These are phyloP conservation scores for Drosophila lacicola DNA, from an alignment of 2,888 invertebrate genomes.

Conservation along the genomic window DNA sequence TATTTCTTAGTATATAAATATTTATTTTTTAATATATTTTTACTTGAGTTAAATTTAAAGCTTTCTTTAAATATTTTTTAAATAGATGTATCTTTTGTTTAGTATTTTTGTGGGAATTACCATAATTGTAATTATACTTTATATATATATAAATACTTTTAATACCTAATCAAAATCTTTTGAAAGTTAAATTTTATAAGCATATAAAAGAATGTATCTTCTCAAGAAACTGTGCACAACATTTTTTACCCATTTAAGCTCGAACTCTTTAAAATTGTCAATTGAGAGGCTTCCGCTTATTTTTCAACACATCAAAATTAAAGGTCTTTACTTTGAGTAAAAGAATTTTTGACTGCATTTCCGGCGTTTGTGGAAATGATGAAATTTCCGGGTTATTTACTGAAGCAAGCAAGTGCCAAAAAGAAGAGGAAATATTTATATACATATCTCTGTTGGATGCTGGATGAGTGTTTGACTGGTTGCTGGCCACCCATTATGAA, in stretches of 20 bases:
- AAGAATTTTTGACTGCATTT: conserved; percentile 59
- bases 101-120: too few species aligned
- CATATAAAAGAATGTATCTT: too few species aligned
- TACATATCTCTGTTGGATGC: neutral
- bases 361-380: conserved; percentile 46
- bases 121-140: too few species aligned
- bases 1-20: too few species aligned
- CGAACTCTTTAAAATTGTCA: conserved; percentile 20
- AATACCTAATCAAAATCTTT: too few species aligned
- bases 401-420: conserved; percentile 56
- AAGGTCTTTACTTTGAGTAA: conserved; percentile 27
- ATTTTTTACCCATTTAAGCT: neutral
- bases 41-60: too few species aligned
- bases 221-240: neutral
- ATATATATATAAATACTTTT: too few species aligned
- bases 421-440: conserved; percentile 7
- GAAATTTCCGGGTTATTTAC: conserved; percentile 52
- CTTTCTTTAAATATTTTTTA: too few species aligned
- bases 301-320: conserved; percentile 1
- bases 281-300: conserved; percentile 31
- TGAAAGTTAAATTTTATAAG: too few species aligned
- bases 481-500: conserved; percentile 22
- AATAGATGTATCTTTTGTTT: too few species aligned
- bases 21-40: too few species aligned
- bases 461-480: conserved; percentile 12